A percentile compares a stretch with the other conserved stretches of the same genome.
Conservation (phyloP, 1,140 invertebrate species). For the Zaprionus camerounensis region DNA sequence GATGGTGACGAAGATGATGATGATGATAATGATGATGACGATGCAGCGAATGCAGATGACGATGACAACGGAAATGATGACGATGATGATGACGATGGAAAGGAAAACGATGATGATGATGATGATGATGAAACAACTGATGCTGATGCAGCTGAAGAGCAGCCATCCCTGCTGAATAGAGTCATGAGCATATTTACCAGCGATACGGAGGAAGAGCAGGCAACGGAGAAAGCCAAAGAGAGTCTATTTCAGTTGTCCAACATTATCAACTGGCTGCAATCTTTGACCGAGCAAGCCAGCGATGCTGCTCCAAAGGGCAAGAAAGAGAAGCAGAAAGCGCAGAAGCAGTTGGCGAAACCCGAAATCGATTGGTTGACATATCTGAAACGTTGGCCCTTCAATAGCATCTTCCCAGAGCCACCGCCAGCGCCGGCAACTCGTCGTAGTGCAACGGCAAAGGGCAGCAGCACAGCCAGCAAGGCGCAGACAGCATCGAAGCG, state of each 20-base stretch:
- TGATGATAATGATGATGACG: conserved; percentile 9
- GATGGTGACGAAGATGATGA: conserved; percentile 12
- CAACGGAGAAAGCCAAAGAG: conserved; percentile 26
- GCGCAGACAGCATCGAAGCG: conserved; percentile 69
- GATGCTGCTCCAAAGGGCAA: conserved; percentile 21
- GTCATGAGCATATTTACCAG: conserved; percentile 25
- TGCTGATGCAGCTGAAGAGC: conserved; percentile 1
- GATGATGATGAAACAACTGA: conserved; percentile 1
- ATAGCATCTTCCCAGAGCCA: conserved; percentile 62
- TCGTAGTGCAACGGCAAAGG: not conserved
- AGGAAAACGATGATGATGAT: conserved; percentile 4
- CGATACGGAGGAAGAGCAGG: conserved; percentile 17
- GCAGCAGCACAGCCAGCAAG: conserved; percentile 40
- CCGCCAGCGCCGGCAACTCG: conserved; percentile 10
- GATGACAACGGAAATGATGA: not conserved
- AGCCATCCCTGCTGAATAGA: conserved; percentile 19
- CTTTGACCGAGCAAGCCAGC: conserved; percentile 36
- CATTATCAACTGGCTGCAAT: conserved; percentile 84
- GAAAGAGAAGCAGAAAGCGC: conserved; percentile 13
- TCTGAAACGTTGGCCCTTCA: conserved; percentile 73
- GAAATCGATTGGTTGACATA: conserved; percentile 55
- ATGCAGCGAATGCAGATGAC: conserved; percentile 2
- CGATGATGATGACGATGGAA: not conserved
- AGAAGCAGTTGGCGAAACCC: conserved; percentile 24
- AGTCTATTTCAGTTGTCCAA: conserved; percentile 51